Evolutionary conservation across 2,113 vertebrate species (phyloP), one percentile per base, ranked within the genome.

Genomic region (Xenus cinereus): DNA sequence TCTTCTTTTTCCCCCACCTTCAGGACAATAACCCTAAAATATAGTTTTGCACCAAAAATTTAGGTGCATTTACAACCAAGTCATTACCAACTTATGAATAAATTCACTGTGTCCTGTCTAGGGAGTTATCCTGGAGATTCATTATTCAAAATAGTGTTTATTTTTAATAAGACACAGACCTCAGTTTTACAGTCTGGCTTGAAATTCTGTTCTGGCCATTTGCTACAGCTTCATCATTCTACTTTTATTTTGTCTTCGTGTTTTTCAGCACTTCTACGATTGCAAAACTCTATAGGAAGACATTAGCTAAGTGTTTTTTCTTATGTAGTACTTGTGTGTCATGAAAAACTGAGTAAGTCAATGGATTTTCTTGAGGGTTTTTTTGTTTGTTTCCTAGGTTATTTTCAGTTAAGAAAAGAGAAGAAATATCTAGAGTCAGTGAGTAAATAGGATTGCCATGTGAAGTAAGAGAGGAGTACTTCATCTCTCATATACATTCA

Each of bases 331-430:
- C 23, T 69, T 48, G 8, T 24, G 19, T 76, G 33, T 56, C 35
- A 32, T 22, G 13, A 71, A 12, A 35, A 14, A 63, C n/a, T 41
- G 15, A 39, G 12, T 48, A 69, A 63, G 15, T 80, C 39, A 28
- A 51, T 1, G 4, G 32, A 50, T 27, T 67, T 50, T 9, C 10
- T 6, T 9, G 13, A 3, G 2, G 1, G 1, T 15, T 33, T 67
- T n/a, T 43, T 43, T 23, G 4, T 37, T 41, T n/a, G 19, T 64
- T 64, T 73, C 30, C 37, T 68, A 17, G 19, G 23, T 60, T 3
- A 14, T 53, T 68, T 83, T 68, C 37, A 19, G 4, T 37, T 28
- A 68, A 59, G 43, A 60, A 83, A 45, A n/a, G 4, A 82, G 13
- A 7, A 82, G 35, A 89, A 75, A 33, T 9, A 43, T 17, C 6